Evolutionary conservation across 2,888 invertebrate genomes (phyloP).

Genomic region (Proisotoma minuta): DNA sequence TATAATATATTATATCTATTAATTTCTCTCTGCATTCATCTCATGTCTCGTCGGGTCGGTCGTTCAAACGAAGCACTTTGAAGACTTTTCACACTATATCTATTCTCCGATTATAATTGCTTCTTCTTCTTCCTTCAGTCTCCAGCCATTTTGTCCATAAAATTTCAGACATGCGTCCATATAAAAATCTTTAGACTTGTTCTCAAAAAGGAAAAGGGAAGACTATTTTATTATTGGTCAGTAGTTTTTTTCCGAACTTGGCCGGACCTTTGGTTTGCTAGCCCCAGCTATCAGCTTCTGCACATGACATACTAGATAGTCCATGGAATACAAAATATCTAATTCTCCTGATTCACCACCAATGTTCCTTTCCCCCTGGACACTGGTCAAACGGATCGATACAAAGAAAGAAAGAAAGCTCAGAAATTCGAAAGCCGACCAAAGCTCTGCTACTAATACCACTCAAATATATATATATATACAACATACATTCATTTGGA

Average conservation of each 20-base stretch:
- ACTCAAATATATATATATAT: too few species aligned
- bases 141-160: constrained; percentile 2
- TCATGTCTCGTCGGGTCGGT: background rate
- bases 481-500: too few species aligned
- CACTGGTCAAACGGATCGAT: too few species aligned
- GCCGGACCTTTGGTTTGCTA: background rate
- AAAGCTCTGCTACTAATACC: too few species aligned
- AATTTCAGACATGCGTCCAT: background rate
- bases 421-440: too few species aligned
- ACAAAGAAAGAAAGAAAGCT: too few species aligned
- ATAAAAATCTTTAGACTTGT: constrained; percentile 2
- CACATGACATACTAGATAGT: too few species aligned
- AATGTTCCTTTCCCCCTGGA: too few species aligned
- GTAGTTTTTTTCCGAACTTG: background rate
- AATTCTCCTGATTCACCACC: too few species aligned
- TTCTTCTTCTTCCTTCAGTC: background rate
- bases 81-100: background rate
- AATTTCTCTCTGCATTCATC: background rate
- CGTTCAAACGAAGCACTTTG: background rate
- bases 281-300: background rate
- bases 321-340: too few species aligned
- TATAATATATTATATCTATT: constrained; percentile 1
- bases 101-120: constrained; percentile 2
- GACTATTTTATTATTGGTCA: constrained; percentile 2
- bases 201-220: background rate